These are phyloP conservation scores for Tenualosa ilisha DNA, from an alignment of 2,797 vertebrate genomes.

Conservation along the genomic window DNA sequence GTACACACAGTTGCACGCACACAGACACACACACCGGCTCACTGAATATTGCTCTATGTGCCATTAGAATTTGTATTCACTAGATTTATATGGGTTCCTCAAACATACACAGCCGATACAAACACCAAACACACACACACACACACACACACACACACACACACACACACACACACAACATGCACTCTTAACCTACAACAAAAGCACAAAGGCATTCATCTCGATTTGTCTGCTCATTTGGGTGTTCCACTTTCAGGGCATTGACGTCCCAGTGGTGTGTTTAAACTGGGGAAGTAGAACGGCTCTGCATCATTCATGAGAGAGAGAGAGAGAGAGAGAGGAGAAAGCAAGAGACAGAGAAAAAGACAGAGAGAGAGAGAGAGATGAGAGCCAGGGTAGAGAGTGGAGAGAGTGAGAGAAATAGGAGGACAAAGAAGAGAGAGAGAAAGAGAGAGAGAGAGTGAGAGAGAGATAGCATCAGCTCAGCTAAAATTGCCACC, in stretches of 20 bases:
- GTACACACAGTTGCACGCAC: neutral
- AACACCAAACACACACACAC: neutral
- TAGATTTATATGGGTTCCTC: too few relatives aligned
- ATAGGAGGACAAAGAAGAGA: neutral
- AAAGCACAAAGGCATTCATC: constrained; percentile 22
- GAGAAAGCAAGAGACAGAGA: neutral
- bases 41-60: too few relatives aligned
- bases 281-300: constrained; percentile 44
- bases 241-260: constrained; percentile 28
- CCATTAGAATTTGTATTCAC: too few relatives aligned
- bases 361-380: constrained; percentile 18
- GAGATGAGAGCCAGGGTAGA: neutral
- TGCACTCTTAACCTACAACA: constrained; percentile 22
- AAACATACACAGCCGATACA: neutral
- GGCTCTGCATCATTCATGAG: constrained; percentile 47
- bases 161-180: neutral
- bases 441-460: neutral
- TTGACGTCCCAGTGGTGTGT: constrained; percentile 21
- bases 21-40: neutral
- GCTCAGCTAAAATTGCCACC: constrained; percentile 9
- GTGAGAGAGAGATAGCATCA: constrained; percentile 5
- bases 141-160: constrained; percentile 2
- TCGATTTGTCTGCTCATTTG: constrained; percentile 38
- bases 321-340: constrained; percentile 22
- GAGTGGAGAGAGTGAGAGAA: neutral